Percentiles rank a stretch among this genome's conserved stretches.
These are phyloP conservation scores for Dynastes maya DNA, from an alignment of 2,888 invertebrate species.

Conservation along the genomic window DNA sequence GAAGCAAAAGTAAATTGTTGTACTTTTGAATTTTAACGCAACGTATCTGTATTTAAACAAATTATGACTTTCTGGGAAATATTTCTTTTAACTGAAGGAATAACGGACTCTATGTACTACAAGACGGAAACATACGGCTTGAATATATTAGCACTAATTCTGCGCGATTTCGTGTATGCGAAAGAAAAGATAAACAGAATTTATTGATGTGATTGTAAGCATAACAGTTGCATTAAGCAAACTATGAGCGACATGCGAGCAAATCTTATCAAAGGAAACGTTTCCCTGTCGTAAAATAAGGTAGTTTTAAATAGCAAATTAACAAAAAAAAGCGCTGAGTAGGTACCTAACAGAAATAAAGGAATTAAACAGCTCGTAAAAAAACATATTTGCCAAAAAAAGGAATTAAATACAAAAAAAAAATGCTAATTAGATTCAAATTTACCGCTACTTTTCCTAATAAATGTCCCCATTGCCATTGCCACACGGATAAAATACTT, in stretches of 20 bases:
- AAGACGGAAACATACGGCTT: neutral
- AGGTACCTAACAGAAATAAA: too few species aligned
- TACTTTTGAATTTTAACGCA: too few species aligned
- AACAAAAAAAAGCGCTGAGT: neutral
- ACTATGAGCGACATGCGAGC: slow-evolving; percentile 18
- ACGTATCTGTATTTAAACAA: too few species aligned
- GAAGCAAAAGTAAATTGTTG: too few species aligned
- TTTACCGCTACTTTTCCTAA: slow-evolving; percentile 94
- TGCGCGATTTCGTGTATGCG: neutral
- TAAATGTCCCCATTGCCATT: slow-evolving; percentile 95
- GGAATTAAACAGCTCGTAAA: too few species aligned
- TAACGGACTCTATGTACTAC: too few species aligned
- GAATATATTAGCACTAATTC: slow-evolving; percentile 7
- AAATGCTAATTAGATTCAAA: neutral
- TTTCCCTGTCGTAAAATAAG: neutral
- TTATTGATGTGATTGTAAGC: neutral
- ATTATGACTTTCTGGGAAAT: too few species aligned
- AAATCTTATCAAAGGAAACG: neutral
- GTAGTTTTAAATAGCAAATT: neutral
- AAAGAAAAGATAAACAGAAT: slow-evolving; percentile 13
- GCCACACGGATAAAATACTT: slow-evolving; percentile 94
- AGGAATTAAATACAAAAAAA: too few species aligned
- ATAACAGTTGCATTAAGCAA: slow-evolving; percentile 9
- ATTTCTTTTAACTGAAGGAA: too few species aligned
- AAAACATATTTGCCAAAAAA: too few species aligned